Evolutionary conservation across 2,888 invertebrate genomes (phyloP).

Genomic region (Uropetala carovei): DNA sequence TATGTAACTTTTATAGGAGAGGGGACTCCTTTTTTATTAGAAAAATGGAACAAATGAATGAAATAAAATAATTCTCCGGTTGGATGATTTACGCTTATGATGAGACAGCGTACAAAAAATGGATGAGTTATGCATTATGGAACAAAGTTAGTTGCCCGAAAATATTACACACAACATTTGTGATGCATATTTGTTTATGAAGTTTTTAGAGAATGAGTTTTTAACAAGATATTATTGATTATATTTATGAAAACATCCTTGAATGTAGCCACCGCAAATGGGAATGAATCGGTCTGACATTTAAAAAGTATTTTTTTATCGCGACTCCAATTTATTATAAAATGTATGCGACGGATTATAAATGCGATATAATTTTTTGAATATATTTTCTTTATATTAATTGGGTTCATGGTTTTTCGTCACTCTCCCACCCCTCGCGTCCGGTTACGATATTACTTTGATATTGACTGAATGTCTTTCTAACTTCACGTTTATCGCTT

Average conservation of each 20-base stretch:
- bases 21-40: background rate
- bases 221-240: background rate
- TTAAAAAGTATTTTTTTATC: background rate
- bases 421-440: constrained; percentile 42
- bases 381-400: background rate
- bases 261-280: constrained; percentile 54
- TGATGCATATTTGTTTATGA: constrained; percentile 11
- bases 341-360: background rate
- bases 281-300: constrained; percentile 46
- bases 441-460: background rate
- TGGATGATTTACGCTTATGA: background rate
- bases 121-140: constrained; percentile 10
- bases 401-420: background rate
- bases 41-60: background rate
- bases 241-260: constrained; percentile 54
- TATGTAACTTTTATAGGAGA: background rate
- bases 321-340: background rate
- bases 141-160: background rate
- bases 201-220: constrained; percentile 22
- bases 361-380: background rate
- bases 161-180: background rate
- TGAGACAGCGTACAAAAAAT: background rate
- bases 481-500: background rate
- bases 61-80: background rate
- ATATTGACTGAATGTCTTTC: background rate